phyloP scores from a whole-genome alignment of 2,113 vertebrate species.

The Herpailurus yagouaroundi region DNA sequence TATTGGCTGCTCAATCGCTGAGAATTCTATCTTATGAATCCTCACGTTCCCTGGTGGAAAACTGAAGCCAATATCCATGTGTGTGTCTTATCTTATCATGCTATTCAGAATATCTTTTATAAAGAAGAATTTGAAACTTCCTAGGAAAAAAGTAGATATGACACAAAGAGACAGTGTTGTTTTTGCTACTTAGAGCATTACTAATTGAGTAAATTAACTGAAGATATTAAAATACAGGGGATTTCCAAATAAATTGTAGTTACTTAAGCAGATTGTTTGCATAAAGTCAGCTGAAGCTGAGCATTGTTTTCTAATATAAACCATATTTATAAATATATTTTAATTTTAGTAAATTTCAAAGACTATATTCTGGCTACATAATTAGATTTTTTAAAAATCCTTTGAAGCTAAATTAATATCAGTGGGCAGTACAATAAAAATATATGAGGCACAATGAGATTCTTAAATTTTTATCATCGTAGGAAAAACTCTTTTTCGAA shows the following conservation, averaged over 20 bases:
- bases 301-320: background rate
- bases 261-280: background rate
- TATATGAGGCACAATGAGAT: background rate
- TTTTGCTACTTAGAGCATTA: background rate
- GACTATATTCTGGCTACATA: background rate
- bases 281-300: background rate
- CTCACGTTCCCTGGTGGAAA: background rate
- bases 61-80: background rate
- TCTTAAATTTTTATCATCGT: slow-evolving; percentile 18
- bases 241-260: background rate
- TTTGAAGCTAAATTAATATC: background rate
- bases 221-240: background rate
- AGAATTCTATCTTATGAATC: background rate
- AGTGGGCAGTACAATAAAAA: background rate
- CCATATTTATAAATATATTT: background rate
- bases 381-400: slow-evolving; percentile 31
- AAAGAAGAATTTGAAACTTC: background rate
- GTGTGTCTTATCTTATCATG: background rate
- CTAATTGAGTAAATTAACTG: background rate
- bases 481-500: slow-evolving; percentile 37
- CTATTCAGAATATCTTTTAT: background rate
- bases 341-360: background rate
- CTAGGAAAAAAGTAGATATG: background rate
- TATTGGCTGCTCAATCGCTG: background rate
- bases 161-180: background rate